Base-by-base conservation (phyloP, 2,113 vertebrate genomes). In the Raja brachyura region DNA sequence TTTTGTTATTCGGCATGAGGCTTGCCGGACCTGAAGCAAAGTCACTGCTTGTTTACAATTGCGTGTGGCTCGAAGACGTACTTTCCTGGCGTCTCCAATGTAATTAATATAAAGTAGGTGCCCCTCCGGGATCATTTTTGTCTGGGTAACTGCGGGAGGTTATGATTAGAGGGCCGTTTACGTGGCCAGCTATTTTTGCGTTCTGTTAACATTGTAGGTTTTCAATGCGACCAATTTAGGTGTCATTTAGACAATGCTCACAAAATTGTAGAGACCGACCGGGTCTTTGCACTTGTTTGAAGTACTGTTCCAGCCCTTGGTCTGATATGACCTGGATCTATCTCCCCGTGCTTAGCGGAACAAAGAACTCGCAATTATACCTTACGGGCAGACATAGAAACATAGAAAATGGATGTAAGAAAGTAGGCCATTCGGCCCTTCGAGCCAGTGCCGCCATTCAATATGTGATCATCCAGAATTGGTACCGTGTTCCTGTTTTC, bases 91-190 rank as follows among this genome's bases (percentile, higher is more conserved):
- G 96, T 96, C 96, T 95, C 94, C 77, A 93, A 94, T 95, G 95
- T 97, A 97, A 97, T 97, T 96, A 96, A 97, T 96, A 95, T 96
- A 97, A 97, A 97, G 95, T 94, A 93, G 93, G 93, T 95, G 94
- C 95, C 95, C 96, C 90, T 73, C 66, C 48, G 68, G 90, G 90
- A 92, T 73, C 73, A 74, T 92, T 92, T 92, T 92, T 73, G 90
- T 54, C 90, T 92, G 90, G 68, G 90, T 92, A 73, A 74, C 90
- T 92, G 90, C 90, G 73, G 90, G 90, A 92, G 90, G 48, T 92
- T 92, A 48, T 73, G 90, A 92, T 92, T 92, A 92, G n/a, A 48
- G 90, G 90, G 66, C 68, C 73, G 90, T 54, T 70, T 92, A 48
- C 54, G 33, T 25, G 31, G 90, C 90, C 68, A 73, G 54, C 33